Base-by-base conservation (phyloP, 2,113 vertebrate genomes). In the Malurus cyaneus region DNA sequence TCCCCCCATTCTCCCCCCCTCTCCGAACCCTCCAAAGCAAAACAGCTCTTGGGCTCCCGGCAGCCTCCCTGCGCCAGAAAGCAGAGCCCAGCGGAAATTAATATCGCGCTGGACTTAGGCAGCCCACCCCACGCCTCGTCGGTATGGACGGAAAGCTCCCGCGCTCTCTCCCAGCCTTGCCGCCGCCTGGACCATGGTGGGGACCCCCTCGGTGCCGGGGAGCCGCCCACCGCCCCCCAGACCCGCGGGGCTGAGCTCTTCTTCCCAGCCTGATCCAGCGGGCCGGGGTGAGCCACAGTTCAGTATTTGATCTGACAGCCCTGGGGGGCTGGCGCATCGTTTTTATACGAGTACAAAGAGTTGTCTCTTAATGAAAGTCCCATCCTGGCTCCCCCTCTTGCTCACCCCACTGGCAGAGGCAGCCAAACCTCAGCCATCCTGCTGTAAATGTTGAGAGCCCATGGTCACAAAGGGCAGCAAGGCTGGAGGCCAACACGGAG, bases 281-380 rank as follows among this genome's bases (percentile, higher is more conserved):
- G 90, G 89, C 53, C 1, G 86, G 95, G 97, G 96, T 97, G 95
- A 97, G 90, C 77, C 0, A 3, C 86, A 97, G 97, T 97, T 97
- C 96, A 97, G 74, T 82, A 89, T 96, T 97, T 97, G 96, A 95
- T 97, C 91, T 94, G 84, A 76, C 1, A 13, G 96, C 96, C 92
- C 72, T 20, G 5, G 74, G 64, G 92, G 94, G 66, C 80, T 83
- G 62, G 67, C 5, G 73, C 94, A 67, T 93, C 84, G 2, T 83
- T 94, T 95, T 94, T 88, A 91, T 94, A 83, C 17, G 88, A 96
- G 92, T 94, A 95, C 95, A 96, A 95, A 95, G 94, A 92, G 87
- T 84, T 23, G 14, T 94, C 65, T 86, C 65, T 92, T 97, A 96
- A 96, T 96, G 90, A 94, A 96, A 97, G 88, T 88, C 95, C 89